phyloP scores from a whole-genome alignment of 2,797 vertebrate species.

The Mallotus villosus region DNA sequence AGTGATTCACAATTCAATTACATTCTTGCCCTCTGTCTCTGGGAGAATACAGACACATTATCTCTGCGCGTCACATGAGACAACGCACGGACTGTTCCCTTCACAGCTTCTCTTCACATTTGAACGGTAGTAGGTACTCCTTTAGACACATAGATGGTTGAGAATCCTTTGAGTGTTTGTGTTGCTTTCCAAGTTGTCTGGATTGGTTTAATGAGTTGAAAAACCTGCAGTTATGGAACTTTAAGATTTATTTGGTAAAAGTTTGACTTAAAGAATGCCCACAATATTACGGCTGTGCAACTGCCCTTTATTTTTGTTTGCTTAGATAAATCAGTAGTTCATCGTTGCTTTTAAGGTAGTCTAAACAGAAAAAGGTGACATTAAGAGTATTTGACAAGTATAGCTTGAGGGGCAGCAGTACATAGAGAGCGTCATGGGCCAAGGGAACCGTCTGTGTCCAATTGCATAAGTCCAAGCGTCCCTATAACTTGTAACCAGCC shows the following conservation, averaged over 20 bases:
- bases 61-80: constrained; percentile 7
- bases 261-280: too few species aligned
- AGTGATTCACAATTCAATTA: constrained; percentile 77
- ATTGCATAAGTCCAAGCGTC: constrained; percentile 49
- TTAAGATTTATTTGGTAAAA: too few species aligned
- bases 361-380: not conserved
- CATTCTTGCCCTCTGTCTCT: constrained; percentile 32
- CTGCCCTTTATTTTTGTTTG: too few species aligned
- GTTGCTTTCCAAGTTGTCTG: too few species aligned
- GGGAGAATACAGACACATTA: constrained; percentile 35
- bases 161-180: not conserved
- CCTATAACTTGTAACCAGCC: constrained; percentile 65
- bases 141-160: not conserved
- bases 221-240: too few species aligned
- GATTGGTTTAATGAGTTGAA: too few species aligned
- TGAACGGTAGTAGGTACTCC: not conserved
- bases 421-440: not conserved
- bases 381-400: too few species aligned
- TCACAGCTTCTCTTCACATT: constrained; percentile 10
- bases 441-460: constrained; percentile 34
- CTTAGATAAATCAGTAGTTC: too few species aligned
- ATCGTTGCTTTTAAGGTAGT: not conserved
- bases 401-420: not conserved
- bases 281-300: not conserved
- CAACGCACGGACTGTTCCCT: constrained; percentile 14